Evolutionary conservation across 2,113 vertebrate species (phyloP), one percentile per base, ranked within the genome.

Genomic region (Mormoops blainvillei): DNA sequence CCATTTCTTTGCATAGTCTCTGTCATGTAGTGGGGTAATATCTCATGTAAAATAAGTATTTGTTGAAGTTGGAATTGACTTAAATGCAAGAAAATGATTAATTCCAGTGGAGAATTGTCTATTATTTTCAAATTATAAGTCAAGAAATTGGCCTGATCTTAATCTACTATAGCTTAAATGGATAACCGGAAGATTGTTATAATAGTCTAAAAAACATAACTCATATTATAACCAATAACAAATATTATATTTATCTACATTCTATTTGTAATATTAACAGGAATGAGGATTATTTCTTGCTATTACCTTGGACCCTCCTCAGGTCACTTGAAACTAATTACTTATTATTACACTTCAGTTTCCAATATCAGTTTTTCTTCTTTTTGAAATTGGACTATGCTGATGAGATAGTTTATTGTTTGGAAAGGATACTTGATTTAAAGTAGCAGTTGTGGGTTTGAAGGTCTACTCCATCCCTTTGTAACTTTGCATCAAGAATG

Each of bases 101-200:
- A 78, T 71, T 87, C 5, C 19, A 87, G 8, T 78, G 7, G 1
- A 68, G 2, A 6, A 56, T 41, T 91, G 6, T 33, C 10, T 90
- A 56, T 70, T 91, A 83, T 84, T 95, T 92, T 92, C 33, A 87
- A 78, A 92, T 87, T 48, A 31, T 83, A 85, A 74, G 14, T 86
- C 31, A 68, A 63, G 50, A 85, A 88, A 20, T 24, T 80, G 11
- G 4, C 5, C 52, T 91, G 14, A 78, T 70, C 26, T 85, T 61
- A 71, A 71, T 73, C 5, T 1, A 43, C 15, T 71, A 12, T 26
- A 71, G 45, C 24, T 95, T 82, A 91, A 36, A 45, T 91, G 65
- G 19, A 41, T 84, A 87, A 71, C 18, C 50, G 33, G 76, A 80
- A 87, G 22, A 56, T 48, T 56, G 3, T 76, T 85, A 18, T 80